Evolutionary conservation across 2,113 vertebrate genomes (phyloP), one percentile per base, ranked within the genome.

Genomic region (Camelus bactrianus): DNA sequence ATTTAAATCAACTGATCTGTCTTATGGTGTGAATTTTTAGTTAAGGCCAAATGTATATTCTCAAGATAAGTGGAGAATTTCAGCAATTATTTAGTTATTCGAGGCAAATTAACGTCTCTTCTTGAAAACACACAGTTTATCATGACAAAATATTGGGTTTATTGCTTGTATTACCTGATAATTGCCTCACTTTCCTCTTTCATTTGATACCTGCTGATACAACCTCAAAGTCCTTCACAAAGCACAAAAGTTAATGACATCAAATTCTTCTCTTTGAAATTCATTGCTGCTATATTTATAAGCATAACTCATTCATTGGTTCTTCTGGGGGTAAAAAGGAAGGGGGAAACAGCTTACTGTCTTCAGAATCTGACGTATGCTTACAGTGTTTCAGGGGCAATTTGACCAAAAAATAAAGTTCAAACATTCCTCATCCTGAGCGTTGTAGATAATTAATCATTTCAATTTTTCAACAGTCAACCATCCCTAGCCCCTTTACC

Each of bases 381-480:
- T 79, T 56, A 3, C 26, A 79, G 24, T 65, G 30, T 73, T 26
- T 82, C 48, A 81, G 28, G 4, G 5, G n/a, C 15, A 70, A 72
- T 76, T 64, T 80, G 7, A 82, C 7, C 5, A n/a, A 70, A 48
- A 46, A 48, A 75, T 28, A 56, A 46, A 28, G 28, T 62, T 14
- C 14, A 69, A 91, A 54, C 50, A 7, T 28, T 69, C 38, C 35
- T 86, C 83, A 52, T 81, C 16, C 16, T 81, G 58, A 93, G 14
- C 54, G 67, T 3, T 85, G 16, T 32, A 76, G 14, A 70, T 72
- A 89, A 70, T 62, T 79, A 77, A 72, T 67, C 38, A 64, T n/a
- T 96, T 96, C 60, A 89, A 30, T 84, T 87, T 79, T 30, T 22
- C 50, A 94, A 52, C 48, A 80, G 17, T 35, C 90, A 95, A 58